Conservation (phyloP, 2,888 invertebrate genomes). For the Coenonympha glycerion region DNA sequence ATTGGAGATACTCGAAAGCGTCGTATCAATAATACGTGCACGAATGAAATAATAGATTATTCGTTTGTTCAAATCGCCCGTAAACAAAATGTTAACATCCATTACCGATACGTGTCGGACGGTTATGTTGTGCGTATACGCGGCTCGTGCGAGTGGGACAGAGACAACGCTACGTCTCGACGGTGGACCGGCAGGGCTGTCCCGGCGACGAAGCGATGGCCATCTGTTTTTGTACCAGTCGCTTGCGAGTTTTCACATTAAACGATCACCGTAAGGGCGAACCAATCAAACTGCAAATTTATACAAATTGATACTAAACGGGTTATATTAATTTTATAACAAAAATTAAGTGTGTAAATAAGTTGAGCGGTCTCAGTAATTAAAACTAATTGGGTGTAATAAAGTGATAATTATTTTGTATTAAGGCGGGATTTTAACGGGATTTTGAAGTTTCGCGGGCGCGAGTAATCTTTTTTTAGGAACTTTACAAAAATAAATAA, state of each 20-base stretch:
- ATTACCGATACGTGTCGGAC: conserved; percentile 60
- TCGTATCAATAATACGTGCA: conserved; percentile 74
- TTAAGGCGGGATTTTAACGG: conserved; percentile 61
- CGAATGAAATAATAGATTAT: conserved; percentile 77
- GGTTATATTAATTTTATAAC: conserved; percentile 76
- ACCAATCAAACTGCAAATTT: conserved; percentile 75
- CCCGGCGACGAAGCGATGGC: conserved; percentile 45
- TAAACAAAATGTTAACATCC: conserved; percentile 74
- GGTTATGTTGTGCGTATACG: conserved; percentile 34
- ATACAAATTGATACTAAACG: conserved; percentile 77
- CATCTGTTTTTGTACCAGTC: conserved; percentile 72
- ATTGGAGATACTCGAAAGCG: conserved; percentile 65
- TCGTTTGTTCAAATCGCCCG: conserved; percentile 74
- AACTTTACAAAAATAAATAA: conserved; percentile 21
- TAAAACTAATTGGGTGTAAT: conserved; percentile 74
- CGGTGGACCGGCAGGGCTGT: conserved; percentile 26
- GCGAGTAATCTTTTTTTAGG: conserved; percentile 39
- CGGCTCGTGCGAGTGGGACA: conserved; percentile 33
- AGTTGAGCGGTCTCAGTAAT: conserved; percentile 71
- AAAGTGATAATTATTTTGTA: conserved; percentile 70
- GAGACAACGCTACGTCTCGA: conserved; percentile 43
- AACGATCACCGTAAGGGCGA: conserved; percentile 74
- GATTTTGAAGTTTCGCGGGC: conserved; percentile 57
- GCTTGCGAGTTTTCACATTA: conserved; percentile 69
- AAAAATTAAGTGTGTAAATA: conserved; percentile 77